Evolutionary conservation across 2,888 invertebrate species (phyloP).

Genomic region (Brachyopa scutellaris): DNA sequence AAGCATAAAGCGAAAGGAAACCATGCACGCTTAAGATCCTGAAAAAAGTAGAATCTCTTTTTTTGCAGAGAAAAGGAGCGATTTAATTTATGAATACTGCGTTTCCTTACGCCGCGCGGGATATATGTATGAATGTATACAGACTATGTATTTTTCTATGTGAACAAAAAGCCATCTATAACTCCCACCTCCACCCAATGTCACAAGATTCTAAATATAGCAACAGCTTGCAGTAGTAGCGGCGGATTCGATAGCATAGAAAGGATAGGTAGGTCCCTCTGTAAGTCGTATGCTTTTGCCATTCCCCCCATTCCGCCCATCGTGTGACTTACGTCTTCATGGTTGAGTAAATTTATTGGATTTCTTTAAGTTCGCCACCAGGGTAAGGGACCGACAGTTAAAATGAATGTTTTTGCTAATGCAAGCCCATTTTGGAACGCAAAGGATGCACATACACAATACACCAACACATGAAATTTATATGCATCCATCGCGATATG

Average conservation of each 20-base stretch:
- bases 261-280: neutral
- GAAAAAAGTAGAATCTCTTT: neutral
- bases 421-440: slow-evolving; percentile 35
- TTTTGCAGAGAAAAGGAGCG: slow-evolving; percentile 1
- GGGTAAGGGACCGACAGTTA: slow-evolving; percentile 58
- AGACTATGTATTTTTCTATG: neutral
- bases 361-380: slow-evolving; percentile 60
- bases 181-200: neutral
- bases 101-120: neutral
- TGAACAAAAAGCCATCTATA: neutral
- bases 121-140: neutral
- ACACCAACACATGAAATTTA: too few species aligned
- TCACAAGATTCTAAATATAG: slow-evolving; percentile 15
- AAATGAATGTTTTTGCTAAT: slow-evolving; percentile 59
- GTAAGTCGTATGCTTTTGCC: neutral
- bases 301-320: neutral
- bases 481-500: too few species aligned
- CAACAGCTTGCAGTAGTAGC: slow-evolving; percentile 37
- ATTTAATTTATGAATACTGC: slow-evolving; percentile 47
- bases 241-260: neutral
- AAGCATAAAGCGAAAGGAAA: neutral
- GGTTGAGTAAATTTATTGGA: slow-evolving; percentile 57
- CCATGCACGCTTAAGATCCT: neutral
- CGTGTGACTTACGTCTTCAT: slow-evolving; percentile 44
- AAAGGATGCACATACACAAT: slow-evolving; percentile 21